Evolutionary conservation across 2,113 vertebrate genomes (phyloP).

Genomic region (Channa argus): DNA sequence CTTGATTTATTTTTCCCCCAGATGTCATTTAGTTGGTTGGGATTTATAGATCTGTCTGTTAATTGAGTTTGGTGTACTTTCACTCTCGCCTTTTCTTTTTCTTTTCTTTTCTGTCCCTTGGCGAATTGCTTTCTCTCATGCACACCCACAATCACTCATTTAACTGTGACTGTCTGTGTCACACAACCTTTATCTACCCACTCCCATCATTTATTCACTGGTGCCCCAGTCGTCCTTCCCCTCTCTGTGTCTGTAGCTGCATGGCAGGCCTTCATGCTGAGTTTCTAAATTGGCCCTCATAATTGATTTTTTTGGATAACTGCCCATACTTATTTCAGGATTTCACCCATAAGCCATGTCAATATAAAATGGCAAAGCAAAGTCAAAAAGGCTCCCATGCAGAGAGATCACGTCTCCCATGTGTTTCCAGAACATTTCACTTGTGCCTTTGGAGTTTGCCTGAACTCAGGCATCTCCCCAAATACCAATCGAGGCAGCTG

Average conservation of each 20-base stretch:
- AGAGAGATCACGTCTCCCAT: background rate
- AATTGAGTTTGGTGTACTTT: constrained; percentile 4
- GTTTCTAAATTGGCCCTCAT: constrained; percentile 22
- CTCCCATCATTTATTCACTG: constrained; percentile 37
- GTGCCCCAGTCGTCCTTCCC: background rate
- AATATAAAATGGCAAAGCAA: constrained; percentile 26
- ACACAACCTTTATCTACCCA: constrained; percentile 1
- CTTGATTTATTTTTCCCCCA: constrained; percentile 4
- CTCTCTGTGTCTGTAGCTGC: background rate
- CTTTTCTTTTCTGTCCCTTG: background rate
- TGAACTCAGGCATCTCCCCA: background rate
- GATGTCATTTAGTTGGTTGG: constrained; percentile 11
- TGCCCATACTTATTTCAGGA: constrained; percentile 33
- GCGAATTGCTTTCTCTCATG: constrained; percentile 13
- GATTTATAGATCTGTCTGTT: constrained; percentile 9
- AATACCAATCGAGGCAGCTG: constrained; percentile 33
- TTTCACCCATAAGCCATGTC: constrained; percentile 16
- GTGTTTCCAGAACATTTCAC: constrained; percentile 14
- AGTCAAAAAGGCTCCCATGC: constrained; percentile 16
- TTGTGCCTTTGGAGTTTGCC: constrained; percentile 21
- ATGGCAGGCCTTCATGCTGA: constrained; percentile 7
- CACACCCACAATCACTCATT: constrained; percentile 32
- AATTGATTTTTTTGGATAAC: constrained; percentile 21
- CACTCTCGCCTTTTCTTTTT: background rate
- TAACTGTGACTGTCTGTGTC: constrained; percentile 11